These are phyloP conservation scores for Noctua janthina DNA, from an alignment of 2,888 invertebrate genomes.

Conservation along the genomic window DNA sequence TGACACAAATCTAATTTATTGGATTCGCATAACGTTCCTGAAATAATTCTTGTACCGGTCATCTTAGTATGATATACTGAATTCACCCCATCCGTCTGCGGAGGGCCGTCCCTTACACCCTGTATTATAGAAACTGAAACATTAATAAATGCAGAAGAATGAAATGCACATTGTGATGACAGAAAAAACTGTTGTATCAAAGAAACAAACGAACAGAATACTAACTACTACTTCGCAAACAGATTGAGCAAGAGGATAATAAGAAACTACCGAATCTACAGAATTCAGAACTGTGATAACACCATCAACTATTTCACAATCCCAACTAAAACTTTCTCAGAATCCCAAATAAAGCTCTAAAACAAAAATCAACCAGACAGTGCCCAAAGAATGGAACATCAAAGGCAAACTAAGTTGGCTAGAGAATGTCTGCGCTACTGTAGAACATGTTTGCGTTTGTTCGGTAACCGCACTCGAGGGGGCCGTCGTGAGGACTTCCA, in stretches of 20 bases:
- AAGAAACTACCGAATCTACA: neutral
- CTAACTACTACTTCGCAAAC: neutral
- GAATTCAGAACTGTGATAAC: neutral
- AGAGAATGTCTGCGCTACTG: conserved; percentile 33
- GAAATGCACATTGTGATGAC: neutral
- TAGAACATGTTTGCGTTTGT: conserved; percentile 55
- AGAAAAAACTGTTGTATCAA: neutral
- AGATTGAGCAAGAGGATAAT: neutral
- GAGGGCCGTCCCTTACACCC: no score
- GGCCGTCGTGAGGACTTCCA: conserved; percentile 33
- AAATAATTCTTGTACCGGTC: no score
- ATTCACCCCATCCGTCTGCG: no score
- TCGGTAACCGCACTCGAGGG: conserved; percentile 60
- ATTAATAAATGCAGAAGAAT: neutral
- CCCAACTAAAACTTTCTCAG: neutral
- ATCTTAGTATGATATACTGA: no score
- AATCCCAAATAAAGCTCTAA: neutral
- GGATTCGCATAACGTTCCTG: no score
- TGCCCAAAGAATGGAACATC: conserved; percentile 32
- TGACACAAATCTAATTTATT: no score
- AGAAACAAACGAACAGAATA: neutral
- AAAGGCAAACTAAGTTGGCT: conserved; percentile 53
- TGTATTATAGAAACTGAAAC: no score
- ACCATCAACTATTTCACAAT: neutral
- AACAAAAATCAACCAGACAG: conserved; percentile 11